Evolutionary conservation across 2,888 invertebrate species (phyloP), one percentile per base, ranked within the genome.

Genomic region (Lasioglossum vierecki): DNA sequence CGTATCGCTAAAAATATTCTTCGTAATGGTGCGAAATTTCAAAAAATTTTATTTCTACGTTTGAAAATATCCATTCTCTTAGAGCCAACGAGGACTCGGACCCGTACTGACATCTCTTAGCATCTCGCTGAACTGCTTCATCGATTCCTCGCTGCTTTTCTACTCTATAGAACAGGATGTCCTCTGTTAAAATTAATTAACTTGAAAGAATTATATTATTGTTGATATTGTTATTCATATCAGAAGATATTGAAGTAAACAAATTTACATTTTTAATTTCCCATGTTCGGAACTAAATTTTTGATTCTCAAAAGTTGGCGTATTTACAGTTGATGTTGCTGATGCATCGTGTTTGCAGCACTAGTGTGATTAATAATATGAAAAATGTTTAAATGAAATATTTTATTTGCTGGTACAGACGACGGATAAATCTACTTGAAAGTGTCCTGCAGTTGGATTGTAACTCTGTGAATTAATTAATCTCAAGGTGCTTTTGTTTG

Each of bases 101-200:
- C 76, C 9, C 13, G 9, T 80, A 60, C 70, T 18, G 85, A 76
- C 85, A 85, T 73, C 85, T 84, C 35, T 60, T n/a, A 39, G 49
- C 4, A 1, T 13, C 6, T 1, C 4, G 15, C 22, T 30, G 53
- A 79, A 87, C 80, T 60, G 30, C 18, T 0, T 41, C 30, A 26
- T 9, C 46, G 63, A 77, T 41, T 15, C 11, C 60, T 1, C 4
- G 4, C 1, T 57, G 35, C 26, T 68, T 68, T 6, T 41, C 30
- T 18, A 3, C 13, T 46, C 53, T 57, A 39, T 46, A 9, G 44
- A 41, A 46, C n/a, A 70, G 35, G 22, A 35, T 4, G 49, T 22
- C 8, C 49, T 22, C 13, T 70, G 41, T 41, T n/a, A 41, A 13
- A 41, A 41, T n/a, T 13, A 41, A 70, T 13, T 41, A 41, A n/a